phyloP scores from a whole-genome alignment of 2,888 invertebrate genomes.

The Pristionchus japonicus region DNA sequence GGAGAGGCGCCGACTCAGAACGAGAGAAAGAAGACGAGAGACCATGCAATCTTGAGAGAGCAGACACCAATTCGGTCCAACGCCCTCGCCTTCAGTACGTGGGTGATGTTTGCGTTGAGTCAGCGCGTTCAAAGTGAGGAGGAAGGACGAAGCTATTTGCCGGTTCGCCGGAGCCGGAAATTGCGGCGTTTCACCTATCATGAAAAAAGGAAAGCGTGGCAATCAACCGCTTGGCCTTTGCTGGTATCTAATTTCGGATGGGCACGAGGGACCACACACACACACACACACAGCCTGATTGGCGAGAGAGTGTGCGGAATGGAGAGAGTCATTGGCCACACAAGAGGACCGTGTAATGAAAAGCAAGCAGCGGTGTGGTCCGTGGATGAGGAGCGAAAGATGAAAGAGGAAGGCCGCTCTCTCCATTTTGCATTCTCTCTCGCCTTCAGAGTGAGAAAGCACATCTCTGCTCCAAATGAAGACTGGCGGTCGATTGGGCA shows the following conservation, averaged over 20 bases:
- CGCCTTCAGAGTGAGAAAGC: no score
- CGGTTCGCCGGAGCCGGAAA: background rate
- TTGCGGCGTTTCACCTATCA: no score
- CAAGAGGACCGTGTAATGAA: background rate
- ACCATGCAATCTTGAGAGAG: background rate
- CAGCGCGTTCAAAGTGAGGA: background rate
- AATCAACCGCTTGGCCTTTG: background rate
- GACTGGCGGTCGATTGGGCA: background rate
- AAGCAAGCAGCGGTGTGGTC: background rate
- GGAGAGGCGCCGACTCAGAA: background rate
- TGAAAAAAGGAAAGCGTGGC: no score
- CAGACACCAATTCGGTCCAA: background rate
- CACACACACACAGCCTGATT: no score
- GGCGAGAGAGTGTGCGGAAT: no score
- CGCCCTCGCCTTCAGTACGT: background rate
- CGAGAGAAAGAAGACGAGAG: background rate
- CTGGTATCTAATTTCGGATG: background rate
- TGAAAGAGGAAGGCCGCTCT: no score
- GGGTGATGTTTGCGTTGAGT: background rate
- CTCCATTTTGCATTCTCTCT: no score
- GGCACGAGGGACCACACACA: no score
- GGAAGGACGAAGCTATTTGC: background rate
- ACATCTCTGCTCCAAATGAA: no score
- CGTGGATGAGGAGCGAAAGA: no score
- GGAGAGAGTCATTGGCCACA: background rate